Conservation (phyloP, 1,140 invertebrate genomes). For the Drosophila obscura region DNA sequence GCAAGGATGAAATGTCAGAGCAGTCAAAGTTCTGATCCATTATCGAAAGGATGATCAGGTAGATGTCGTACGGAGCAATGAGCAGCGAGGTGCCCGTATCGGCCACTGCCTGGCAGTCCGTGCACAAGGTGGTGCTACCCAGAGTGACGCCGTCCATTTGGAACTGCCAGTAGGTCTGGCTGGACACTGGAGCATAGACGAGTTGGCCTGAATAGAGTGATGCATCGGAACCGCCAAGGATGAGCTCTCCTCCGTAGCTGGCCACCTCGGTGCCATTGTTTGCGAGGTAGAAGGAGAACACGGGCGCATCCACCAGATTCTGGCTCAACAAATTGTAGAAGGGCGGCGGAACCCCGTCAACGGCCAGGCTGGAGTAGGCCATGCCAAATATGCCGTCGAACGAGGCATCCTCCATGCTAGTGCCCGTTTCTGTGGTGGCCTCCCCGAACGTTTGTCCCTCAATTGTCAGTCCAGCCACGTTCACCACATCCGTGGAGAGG, state of each 20-base stretch:
- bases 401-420: slow-evolving; percentile 95
- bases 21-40: slow-evolving; percentile 36
- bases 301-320: slow-evolving; percentile 88
- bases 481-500: slow-evolving; percentile 94
- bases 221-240: slow-evolving; percentile 96
- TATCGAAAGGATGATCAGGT: slow-evolving; percentile 9
- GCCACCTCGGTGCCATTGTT: slow-evolving; percentile 87
- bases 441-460: slow-evolving; percentile 97
- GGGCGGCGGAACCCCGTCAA: slow-evolving; percentile 94
- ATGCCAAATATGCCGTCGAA: slow-evolving; percentile 98
- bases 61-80: slow-evolving; percentile 85
- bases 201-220: slow-evolving; percentile 94
- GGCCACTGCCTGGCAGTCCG: slow-evolving; percentile 87
- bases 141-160: slow-evolving; percentile 91
- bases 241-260: slow-evolving; percentile 93
- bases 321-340: slow-evolving; percentile 98
- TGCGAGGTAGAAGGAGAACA: slow-evolving; percentile 96
- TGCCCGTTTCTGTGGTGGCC: slow-evolving; percentile 94
- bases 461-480: slow-evolving; percentile 87
- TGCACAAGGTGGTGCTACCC: slow-evolving; percentile 85
- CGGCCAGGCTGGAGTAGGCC: slow-evolving; percentile 93
- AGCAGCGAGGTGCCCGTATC: slow-evolving; percentile 91
- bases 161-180: slow-evolving; percentile 98
- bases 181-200: slow-evolving; percentile 93
- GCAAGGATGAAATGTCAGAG: slow-evolving; percentile 22